phyloP scores from a whole-genome alignment of 2,888 invertebrate species.

The Nezara viridula region DNA sequence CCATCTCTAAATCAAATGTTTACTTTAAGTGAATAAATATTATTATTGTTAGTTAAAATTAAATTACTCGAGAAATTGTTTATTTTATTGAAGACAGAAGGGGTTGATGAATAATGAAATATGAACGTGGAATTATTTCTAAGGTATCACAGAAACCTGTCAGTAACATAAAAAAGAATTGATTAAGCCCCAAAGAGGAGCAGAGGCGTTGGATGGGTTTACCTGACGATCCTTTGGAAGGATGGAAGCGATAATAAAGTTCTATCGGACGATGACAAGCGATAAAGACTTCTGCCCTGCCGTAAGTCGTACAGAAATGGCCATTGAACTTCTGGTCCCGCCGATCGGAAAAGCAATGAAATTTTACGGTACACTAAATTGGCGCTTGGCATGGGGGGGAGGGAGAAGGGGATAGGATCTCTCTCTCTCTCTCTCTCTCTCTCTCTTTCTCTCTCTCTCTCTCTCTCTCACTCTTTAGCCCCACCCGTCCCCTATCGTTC shows the following conservation, averaged over 20 bases:
- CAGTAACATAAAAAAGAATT: neutral
- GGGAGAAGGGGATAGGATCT: neutral
- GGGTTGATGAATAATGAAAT: no score
- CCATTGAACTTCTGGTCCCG: neutral
- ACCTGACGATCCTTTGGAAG: neutral
- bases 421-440: neutral
- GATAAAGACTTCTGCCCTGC: slow-evolving; percentile 6
- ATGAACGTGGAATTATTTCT: no score
- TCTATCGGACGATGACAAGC: neutral
- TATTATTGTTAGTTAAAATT: no score
- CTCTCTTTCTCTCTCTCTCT: neutral
- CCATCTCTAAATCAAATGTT: no score
- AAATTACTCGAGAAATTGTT: no score
- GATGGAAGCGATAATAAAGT: neutral
- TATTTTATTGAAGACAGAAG: no score
- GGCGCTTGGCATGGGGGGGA: neutral
- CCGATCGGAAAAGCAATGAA: slow-evolving; percentile 20
- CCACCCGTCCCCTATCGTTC: neutral
- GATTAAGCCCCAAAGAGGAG: neutral
- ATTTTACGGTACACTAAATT: slow-evolving; percentile 41
- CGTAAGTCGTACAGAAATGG: neutral
- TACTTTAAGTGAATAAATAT: no score
- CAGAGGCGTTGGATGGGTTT: neutral
- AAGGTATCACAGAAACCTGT: neutral
- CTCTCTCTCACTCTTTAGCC: neutral